Evolutionary conservation across 1,140 invertebrate genomes (phyloP), one percentile per base, ranked within the genome.

Genomic region (Pseudobourletiella spinata): DNA sequence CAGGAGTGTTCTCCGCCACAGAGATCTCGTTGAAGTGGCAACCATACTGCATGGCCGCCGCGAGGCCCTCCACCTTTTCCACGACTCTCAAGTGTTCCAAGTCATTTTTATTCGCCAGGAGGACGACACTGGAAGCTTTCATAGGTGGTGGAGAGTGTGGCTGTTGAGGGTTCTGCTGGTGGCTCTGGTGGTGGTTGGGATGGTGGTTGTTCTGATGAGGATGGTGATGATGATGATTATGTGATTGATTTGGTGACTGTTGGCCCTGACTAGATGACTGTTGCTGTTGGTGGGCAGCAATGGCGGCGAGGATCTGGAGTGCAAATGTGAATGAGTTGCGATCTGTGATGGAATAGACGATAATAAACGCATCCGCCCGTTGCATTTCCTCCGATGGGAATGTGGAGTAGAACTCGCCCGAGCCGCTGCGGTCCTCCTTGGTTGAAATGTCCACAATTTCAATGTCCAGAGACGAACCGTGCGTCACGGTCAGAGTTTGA

Each of bases 261-360:
- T 30, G 1, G 24, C 43, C n/a, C 30, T 59, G 59, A 25, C 20
- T 6, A 39, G 24, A 20, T 3, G 11, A 22, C 20, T 2, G 15
- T 22, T 57, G 51, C 1, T 22, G 59, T 26, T 52, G 26, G 30
- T 59, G 57, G 42, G 43, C 29, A 28, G 59, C 76, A 6, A 87
- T 76, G 50, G 79, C 78, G 26, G 80, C 78, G 44, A 86, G 72
- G 25, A 82, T 78, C 71, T 84, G 79, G 2, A 78, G 73, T 1
- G 84, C 86, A 69, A 86, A 84, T 46, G 81, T 77, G 69, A 87
- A 86, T 61, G 83, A 86, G 63, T 77, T 76, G 61, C 81, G 76
- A 70, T 87, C 86, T 3, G 85, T 87, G 59, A 89, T 84, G 64
- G 85, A 86, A 74, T 89, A 89, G 29, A 87, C 84, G n/a, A 88